Base-by-base conservation (phyloP, 2,888 invertebrate species). In the Carterocephalus palaemon region DNA sequence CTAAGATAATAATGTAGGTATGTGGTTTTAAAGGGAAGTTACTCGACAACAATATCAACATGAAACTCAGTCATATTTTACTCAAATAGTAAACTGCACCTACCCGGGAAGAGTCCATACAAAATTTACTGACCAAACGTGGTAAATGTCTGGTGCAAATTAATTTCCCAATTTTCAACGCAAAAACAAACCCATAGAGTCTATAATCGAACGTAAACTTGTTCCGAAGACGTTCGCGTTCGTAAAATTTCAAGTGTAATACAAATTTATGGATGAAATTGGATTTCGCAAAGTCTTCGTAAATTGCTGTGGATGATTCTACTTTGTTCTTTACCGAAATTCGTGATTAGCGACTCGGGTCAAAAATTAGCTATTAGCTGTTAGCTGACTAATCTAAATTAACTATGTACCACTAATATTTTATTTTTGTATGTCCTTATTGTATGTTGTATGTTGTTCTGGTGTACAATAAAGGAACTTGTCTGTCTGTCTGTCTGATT, bases 71-170 rank as follows among this genome's bases (percentile, higher is more conserved):
- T 58, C 64, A 64, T 70, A 74, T 74, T 69, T 74, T 66, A 76
- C 64, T 62, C 66, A 64, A 74, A 73, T 62, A 68, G 62, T 65
- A 64, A 70, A 67, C 61, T 58, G 60, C 60, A 55, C 56, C 52
- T 60, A 55, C 56, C 52, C 56, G 49, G 57, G 59, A 65, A 60
- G 55, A 57, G 64, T 61, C 64, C 60, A 51, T 59, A 60, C 60
- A 51, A 53, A 70, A 75, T 75, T 74, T 70, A 75, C 71, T 64
- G 68, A 62, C 66, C 70, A 60, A 57, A 70, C 72, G 65, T 66
- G 69, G 12, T 38, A 32, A 24, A 37, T 40, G 22, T 9, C 13
- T 9, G 9, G 5, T 36, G 29, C 29, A 29, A 34, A 8, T 12
- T 23, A 36, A 29, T 36, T 15, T 34, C 10, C 29, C 29, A 29